These are phyloP conservation scores for Myotis yumanensis DNA, from an alignment of 2,113 vertebrate genomes.

Conservation along the genomic window DNA sequence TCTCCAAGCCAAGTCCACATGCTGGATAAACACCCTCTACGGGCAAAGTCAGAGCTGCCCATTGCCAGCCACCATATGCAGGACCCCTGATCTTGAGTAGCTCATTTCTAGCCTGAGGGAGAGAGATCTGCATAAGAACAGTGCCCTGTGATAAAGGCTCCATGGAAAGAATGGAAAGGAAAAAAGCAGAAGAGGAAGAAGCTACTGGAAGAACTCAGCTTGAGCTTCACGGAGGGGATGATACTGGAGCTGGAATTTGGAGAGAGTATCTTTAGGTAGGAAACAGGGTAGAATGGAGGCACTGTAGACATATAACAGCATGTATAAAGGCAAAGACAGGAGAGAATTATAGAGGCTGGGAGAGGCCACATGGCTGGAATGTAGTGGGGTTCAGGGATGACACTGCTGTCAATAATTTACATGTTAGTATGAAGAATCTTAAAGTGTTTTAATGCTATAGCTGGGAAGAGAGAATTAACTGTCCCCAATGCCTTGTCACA, in stretches of 20 bases:
- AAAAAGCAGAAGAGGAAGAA: neutral
- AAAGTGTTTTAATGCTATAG: neutral
- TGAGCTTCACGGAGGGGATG: neutral
- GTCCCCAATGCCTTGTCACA: neutral
- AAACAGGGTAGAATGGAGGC: neutral
- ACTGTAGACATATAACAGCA: neutral
- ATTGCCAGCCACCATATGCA: accelerated
- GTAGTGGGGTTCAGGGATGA: neutral
- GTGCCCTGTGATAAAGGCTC: neutral
- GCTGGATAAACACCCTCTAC: neutral
- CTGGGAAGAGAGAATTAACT: neutral
- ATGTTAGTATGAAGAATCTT: neutral
- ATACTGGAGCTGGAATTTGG: neutral
- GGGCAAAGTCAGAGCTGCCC: neutral
- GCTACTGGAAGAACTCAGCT: neutral
- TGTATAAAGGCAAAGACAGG: neutral
- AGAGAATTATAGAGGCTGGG: neutral
- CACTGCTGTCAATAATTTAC: neutral
- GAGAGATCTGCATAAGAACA: neutral
- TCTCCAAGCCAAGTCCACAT: neutral
- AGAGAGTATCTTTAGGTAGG: neutral
- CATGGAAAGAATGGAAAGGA: neutral
- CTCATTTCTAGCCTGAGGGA: neutral
- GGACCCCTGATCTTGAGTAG: neutral
- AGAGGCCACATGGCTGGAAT: neutral